Evolutionary conservation across 2,113 vertebrate genomes (phyloP), one percentile per base, ranked within the genome.

Genomic region (Pampusana beccarii): DNA sequence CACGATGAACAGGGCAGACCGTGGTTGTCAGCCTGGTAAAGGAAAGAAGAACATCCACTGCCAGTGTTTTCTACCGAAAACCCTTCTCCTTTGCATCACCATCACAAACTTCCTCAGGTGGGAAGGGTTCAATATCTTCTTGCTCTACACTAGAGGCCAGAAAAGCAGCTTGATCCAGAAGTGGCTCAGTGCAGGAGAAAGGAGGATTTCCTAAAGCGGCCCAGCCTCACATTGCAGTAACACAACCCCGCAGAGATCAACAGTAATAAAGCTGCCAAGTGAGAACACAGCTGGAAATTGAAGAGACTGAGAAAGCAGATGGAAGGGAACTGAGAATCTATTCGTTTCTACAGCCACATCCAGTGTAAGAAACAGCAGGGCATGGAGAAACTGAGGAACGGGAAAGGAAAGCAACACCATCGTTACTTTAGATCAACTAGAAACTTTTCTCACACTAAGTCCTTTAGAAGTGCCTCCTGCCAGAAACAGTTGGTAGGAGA

Each of bases 381-480:
- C 18, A 17, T 0, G 1, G 44, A 54, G 33, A 62, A n/a, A 10
- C 40, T 2, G 10, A 74, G 46, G 42, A 90, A 67, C 0, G 2
- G 60, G 85, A 94, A 87, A 56, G 38, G 58, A 88, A 89, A 87
- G 51, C 5, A 28, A 36, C 40, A 46, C 36, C 40, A 19, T 8
- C 38, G 1, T 54, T 31, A 20, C 14, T 73, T 73, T 9, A 74
- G 10, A 70, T 28, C 16, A 28, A 16, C n/a, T 84, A 57, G 42
- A 67, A 81, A 46, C 66, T 66, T 80, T 90, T 86, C 67, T 77
- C 53, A 20, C 48, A 40, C n/a, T 4, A 20, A 23, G 25, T 36
- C 31, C 28, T 61, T 70, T 69, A 92, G 73, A 73, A 80, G 46
- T 16, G 24, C 40, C 5, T 62, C 70, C 54, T 86, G 40, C 60